These are phyloP conservation scores for Leucoma salicis DNA, from an alignment of 2,888 invertebrate species.

Conservation along the genomic window DNA sequence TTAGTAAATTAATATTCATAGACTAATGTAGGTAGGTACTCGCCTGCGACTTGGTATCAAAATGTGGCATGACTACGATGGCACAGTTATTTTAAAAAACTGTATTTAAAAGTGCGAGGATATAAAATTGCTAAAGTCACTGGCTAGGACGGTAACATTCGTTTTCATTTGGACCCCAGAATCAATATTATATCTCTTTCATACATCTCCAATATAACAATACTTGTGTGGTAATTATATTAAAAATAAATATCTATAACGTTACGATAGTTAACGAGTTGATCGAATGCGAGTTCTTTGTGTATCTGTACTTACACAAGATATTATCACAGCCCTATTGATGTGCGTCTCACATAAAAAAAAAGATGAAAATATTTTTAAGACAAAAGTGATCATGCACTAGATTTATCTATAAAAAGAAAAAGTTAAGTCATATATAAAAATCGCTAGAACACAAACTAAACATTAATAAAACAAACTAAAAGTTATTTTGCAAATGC, in stretches of 20 bases:
- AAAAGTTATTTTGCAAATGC: constrained; percentile 26
- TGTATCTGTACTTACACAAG: constrained; percentile 43
- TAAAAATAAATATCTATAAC: constrained; percentile 42
- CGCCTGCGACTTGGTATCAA: constrained; percentile 32
- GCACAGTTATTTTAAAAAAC: constrained; percentile 31
- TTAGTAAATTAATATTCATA: constrained; percentile 27
- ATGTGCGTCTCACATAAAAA: constrained; percentile 63
- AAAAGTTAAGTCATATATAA: constrained; percentile 16
- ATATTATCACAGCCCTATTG: constrained; percentile 76
- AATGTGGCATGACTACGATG: constrained; percentile 41
- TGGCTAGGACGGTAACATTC: constrained; percentile 69
- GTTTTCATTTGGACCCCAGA: constrained; percentile 50
- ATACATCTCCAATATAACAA: constrained; percentile 61
- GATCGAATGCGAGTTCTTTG: constrained; percentile 57
- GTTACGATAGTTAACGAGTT: constrained; percentile 42
- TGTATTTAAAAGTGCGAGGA: constrained; percentile 22
- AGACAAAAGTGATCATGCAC: constrained; percentile 15
- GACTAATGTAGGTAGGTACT: no score
- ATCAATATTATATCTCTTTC: constrained; percentile 44
- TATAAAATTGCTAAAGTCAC: constrained; percentile 47
- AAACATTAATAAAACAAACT: constrained; percentile 10
- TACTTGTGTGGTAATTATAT: constrained; percentile 69
- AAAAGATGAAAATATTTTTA: constrained; percentile 43
- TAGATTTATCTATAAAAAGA: constrained; percentile 13
- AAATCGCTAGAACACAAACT: constrained; percentile 19